Percentiles rank a stretch among this genome's conserved stretches.
These are phyloP conservation scores for Sericinus montela DNA, from an alignment of 2,888 invertebrate genomes.

Conservation along the genomic window DNA sequence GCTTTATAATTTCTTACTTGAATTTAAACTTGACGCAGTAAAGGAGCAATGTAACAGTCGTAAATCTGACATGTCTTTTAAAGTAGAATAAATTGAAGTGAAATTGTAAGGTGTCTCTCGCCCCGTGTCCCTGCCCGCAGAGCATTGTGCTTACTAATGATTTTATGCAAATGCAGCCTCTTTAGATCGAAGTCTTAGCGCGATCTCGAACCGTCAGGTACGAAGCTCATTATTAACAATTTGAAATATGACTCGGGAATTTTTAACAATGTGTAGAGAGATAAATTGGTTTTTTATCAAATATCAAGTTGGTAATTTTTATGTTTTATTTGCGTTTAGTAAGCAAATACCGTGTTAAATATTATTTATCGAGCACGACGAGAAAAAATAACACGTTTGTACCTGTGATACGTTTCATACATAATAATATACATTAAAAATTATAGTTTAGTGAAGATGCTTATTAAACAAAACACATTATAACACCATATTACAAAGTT, in stretches of 20 bases:
- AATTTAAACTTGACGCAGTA: not conserved
- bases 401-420: too few species aligned
- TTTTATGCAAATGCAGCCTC: slow-evolving; percentile 79
- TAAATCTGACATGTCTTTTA: slow-evolving; percentile 21
- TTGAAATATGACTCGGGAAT: slow-evolving; percentile 74
- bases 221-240: slow-evolving; percentile 76
- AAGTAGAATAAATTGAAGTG: slow-evolving; percentile 50
- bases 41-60: slow-evolving; percentile 34
- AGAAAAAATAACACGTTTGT: too few species aligned
- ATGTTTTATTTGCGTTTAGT: slow-evolving; percentile 21
- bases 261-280: slow-evolving; percentile 57
- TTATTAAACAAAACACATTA: too few species aligned
- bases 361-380: too few species aligned
- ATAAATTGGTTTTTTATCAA: slow-evolving; percentile 60
- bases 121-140: slow-evolving; percentile 73
- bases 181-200: slow-evolving; percentile 79
- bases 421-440: too few species aligned
- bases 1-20: slow-evolving; percentile 23
- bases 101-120: slow-evolving; percentile 68
- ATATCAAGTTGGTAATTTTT: slow-evolving; percentile 30
- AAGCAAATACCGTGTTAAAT: slow-evolving; percentile 20
- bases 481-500: too few species aligned
- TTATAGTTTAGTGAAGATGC: too few species aligned
- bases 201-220: slow-evolving; percentile 78
- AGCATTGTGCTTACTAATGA: slow-evolving; percentile 80